Base-by-base conservation (phyloP, 2,888 invertebrate species). In the Cryptus viduatorius region DNA sequence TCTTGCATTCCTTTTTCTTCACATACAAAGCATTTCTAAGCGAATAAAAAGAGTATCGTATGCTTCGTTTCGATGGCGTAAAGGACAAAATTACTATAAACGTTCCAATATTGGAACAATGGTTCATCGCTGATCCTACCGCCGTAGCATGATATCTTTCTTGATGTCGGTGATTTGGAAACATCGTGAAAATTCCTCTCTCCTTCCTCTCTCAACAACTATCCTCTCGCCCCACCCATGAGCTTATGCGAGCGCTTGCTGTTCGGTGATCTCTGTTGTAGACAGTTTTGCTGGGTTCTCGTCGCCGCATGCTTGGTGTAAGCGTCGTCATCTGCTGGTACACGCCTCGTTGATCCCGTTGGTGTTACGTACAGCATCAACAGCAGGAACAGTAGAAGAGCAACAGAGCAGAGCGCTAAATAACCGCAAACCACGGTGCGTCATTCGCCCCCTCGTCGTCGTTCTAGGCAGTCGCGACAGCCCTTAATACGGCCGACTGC, bases 301-400 rank as follows among this genome's bases (percentile, higher is more conserved):
- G 61, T 87, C 86, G 88, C 88, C 86, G 87, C 84, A 86, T 82
- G 86, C 88, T 87, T 86, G 86, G 85, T 85, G 84, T 87, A 87
- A 89, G 89, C 89, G 89, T 92, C 91, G 90, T 91, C 90, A 89
- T 89, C 89, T 90, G 87, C 87, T 86, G 87, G 56, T 87, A 86
- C 86, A 90, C 87, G 90, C 87, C 87, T 83, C 87, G 89, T 86
- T 89, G 90, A 89, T 87, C 88, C 78, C 83, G 83, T 50, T 82
- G 61, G 79, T 72, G 59, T 37, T 46, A 75, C 56, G 56, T 61
- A 44, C 10, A 31, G 59, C 59, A 61, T 24, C 67, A 56, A 68
- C 67, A 75, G 56, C 44, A 67, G 29, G 65, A 77, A 56, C 77
- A 14, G 65, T 48, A 19, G 59, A 44, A 61, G 50, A 82, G 67